Evolutionary conservation across 2,797 vertebrate species (phyloP).

Genomic region (Pangasius mekongensis): DNA sequence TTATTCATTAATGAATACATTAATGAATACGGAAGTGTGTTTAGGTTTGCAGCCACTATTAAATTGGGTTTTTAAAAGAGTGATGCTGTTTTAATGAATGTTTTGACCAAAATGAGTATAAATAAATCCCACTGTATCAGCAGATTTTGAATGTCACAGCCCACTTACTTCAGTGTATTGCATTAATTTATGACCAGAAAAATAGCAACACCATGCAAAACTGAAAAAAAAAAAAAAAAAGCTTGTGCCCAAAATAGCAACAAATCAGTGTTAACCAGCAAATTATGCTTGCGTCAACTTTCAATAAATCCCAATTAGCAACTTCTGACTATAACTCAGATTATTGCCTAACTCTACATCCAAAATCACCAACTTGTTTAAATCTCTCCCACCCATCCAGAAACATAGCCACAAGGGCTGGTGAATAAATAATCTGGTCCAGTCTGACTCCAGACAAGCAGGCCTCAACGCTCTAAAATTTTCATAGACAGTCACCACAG

Average conservation of each 20-base stretch:
- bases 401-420: neutral
- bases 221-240: neutral
- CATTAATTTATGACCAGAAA: constrained; percentile 6
- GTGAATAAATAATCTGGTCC: constrained; percentile 20
- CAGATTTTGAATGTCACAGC: constrained; percentile 2
- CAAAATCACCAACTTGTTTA: neutral
- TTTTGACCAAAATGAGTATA: neutral
- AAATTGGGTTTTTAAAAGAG: neutral
- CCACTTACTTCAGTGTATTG: neutral
- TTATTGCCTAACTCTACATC: neutral
- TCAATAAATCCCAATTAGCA: neutral
- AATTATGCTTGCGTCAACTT: neutral
- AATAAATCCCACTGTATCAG: neutral
- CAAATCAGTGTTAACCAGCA: neutral
- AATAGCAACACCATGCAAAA: neutral
- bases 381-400: neutral
- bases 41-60: too few species aligned
- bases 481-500: constrained; percentile 10
- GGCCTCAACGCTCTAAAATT: neutral
- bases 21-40: neutral
- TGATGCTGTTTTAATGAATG: neutral
- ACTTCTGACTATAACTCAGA: neutral
- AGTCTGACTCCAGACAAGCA: neutral
- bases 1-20: neutral
- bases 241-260: neutral